Evolutionary conservation across 2,113 vertebrate species (phyloP).

Genomic region (Hyperopisus bebe): DNA sequence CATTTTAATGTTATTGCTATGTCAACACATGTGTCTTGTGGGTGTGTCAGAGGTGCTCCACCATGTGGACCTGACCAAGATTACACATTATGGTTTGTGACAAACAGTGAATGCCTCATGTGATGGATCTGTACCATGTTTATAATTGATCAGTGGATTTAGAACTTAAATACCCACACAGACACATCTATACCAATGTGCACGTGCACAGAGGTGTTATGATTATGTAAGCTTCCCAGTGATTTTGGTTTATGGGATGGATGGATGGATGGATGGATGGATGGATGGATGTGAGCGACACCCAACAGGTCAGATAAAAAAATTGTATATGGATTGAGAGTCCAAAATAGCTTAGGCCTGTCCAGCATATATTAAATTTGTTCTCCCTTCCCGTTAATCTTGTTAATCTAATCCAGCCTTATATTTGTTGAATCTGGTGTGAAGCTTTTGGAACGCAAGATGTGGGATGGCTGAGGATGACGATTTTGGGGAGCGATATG

Average conservation of each 20-base stretch:
- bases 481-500: background rate
- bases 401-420: background rate
- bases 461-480: background rate
- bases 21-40: background rate
- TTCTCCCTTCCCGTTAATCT: background rate
- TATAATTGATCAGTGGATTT: background rate
- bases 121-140: background rate
- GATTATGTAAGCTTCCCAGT: background rate
- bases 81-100: background rate
- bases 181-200: background rate
- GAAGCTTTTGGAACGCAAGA: background rate
- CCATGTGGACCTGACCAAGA: background rate
- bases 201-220: background rate
- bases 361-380: background rate
- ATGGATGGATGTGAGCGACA: background rate
- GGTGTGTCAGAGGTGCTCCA: background rate
- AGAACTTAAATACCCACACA: background rate
- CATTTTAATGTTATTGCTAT: background rate
- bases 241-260: background rate
- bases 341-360: background rate
- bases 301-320: background rate
- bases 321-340: background rate
- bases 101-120: background rate
- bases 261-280: background rate
- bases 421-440: background rate